Evolutionary conservation across 1,140 invertebrate genomes (phyloP).

Genomic region (Zaprionus capensis): DNA sequence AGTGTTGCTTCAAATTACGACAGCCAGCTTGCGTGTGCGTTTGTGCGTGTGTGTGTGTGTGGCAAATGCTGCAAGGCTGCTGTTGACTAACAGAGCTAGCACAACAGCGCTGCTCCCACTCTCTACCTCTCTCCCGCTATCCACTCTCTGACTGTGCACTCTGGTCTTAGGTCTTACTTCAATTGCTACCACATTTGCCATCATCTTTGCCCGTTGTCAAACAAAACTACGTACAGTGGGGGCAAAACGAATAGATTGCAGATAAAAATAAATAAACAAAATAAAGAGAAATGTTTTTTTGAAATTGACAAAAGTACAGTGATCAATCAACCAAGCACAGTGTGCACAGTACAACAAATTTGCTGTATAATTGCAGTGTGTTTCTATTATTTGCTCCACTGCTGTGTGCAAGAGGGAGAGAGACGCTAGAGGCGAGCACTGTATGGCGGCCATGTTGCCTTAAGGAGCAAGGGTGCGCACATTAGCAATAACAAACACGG

Average conservation of each 20-base stretch:
- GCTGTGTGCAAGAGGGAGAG: background rate
- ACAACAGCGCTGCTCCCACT: background rate
- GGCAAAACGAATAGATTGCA: background rate
- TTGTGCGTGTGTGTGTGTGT: background rate
- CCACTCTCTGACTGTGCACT: background rate
- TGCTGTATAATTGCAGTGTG: background rate
- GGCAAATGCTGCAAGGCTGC: conserved; percentile 30
- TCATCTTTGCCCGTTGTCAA: background rate
- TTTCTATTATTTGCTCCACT: background rate
- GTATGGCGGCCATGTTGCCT: background rate
- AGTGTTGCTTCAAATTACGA: conserved; percentile 70
- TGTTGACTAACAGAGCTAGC: conserved; percentile 20
- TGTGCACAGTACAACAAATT: background rate
- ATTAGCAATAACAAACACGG: conserved; percentile 42
- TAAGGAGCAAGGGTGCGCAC: conserved; percentile 9
- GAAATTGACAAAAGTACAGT: background rate
- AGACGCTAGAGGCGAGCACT: background rate
- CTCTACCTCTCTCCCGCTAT: background rate
- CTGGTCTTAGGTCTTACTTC: conserved; percentile 2
- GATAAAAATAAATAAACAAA: too few species aligned
- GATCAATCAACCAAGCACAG: background rate
- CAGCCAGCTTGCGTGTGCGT: background rate
- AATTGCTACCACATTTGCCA: conserved; percentile 32
- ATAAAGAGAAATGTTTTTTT: too few species aligned
- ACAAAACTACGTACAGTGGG: background rate